A percentile compares a stretch with the other conserved stretches of the same genome.
phyloP scores from a whole-genome alignment of 1,140 invertebrate genomes.

The Nomia melanderi region DNA sequence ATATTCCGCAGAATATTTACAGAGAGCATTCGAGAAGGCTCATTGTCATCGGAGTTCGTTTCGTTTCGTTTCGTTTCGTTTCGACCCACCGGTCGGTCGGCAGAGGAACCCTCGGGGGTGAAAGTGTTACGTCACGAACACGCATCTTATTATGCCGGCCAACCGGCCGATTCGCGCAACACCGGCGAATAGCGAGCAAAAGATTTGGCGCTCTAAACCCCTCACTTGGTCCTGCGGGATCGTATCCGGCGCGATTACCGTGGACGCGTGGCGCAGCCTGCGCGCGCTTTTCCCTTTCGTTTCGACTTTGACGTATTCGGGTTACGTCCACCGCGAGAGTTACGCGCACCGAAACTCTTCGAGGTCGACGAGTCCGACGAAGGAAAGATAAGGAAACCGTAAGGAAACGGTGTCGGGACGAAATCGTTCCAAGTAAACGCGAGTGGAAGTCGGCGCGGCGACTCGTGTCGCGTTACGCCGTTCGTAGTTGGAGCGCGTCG shows the following conservation, averaged over 20 bases:
- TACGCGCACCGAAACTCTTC: too few relatives aligned
- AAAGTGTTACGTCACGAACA: conserved; percentile 76
- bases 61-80: too few relatives aligned
- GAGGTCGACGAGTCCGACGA: too few relatives aligned
- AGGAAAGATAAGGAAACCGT: too few relatives aligned
- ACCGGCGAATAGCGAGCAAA: too few relatives aligned
- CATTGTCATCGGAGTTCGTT: too few relatives aligned
- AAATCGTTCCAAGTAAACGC: neutral
- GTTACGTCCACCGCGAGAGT: too few relatives aligned
- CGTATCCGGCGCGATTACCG: too few relatives aligned
- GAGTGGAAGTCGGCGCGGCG: neutral
- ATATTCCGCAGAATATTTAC: too few relatives aligned
- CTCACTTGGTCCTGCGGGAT: too few relatives aligned
- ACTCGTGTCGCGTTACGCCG: conserved; percentile 16
- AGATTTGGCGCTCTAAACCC: too few relatives aligned
- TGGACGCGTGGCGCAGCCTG: neutral
- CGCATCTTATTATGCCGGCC: conserved; percentile 73
- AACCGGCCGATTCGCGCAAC: conserved; percentile 59
- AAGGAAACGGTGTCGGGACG: too few relatives aligned
- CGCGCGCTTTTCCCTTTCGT: neutral
- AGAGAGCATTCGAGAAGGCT: neutral
- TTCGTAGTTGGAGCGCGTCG: conserved; percentile 42
- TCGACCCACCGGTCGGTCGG: neutral
- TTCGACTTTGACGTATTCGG: neutral
- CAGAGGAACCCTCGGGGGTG: conserved; percentile 68